A percentile compares a stretch with the other conserved stretches of the same genome.
These are phyloP conservation scores for Cetonia aurata DNA, from an alignment of 2,888 invertebrate species.

Conservation along the genomic window DNA sequence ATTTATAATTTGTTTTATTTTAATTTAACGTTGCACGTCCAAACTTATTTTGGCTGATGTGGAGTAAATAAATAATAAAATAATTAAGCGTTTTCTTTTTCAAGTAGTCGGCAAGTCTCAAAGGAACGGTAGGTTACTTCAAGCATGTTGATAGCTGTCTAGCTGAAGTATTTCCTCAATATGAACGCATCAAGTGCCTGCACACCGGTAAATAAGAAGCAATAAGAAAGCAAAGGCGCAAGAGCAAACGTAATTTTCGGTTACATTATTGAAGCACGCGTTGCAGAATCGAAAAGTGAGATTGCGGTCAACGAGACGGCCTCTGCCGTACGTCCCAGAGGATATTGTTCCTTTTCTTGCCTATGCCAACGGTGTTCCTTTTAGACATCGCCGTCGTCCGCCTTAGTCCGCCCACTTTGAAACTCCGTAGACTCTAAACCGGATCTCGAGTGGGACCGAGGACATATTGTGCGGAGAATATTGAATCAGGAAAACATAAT, in stretches of 20 bases:
- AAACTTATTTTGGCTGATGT: too few species aligned
- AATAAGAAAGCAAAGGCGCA: constrained; percentile 13
- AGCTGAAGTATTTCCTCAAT: not conserved
- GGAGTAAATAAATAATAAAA: too few species aligned
- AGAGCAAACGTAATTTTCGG: constrained; percentile 38
- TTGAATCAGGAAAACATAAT: constrained; percentile 43
- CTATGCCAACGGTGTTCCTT: not conserved
- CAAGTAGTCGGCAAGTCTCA: too few species aligned
- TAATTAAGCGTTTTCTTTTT: too few species aligned
- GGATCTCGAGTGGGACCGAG: constrained; percentile 33
- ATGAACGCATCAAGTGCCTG: not conserved
- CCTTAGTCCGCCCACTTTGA: constrained; percentile 9
- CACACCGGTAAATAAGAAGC: constrained; percentile 24
- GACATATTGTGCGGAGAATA: constrained; percentile 41
- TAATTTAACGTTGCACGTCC: too few species aligned
- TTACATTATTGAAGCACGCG: constrained; percentile 35
- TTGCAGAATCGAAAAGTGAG: constrained; percentile 38
- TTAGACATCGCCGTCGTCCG: not conserved
- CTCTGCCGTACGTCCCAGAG: constrained; percentile 25
- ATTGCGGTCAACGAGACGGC: constrained; percentile 37
- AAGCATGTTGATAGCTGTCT: too few species aligned
- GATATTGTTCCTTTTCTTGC: constrained; percentile 32
- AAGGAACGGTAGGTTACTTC: too few species aligned
- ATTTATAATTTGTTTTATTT: too few species aligned
- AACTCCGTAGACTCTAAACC: constrained; percentile 27